Evolutionary conservation across 2,888 invertebrate species (phyloP).

Genomic region (Lottia scabra): DNA sequence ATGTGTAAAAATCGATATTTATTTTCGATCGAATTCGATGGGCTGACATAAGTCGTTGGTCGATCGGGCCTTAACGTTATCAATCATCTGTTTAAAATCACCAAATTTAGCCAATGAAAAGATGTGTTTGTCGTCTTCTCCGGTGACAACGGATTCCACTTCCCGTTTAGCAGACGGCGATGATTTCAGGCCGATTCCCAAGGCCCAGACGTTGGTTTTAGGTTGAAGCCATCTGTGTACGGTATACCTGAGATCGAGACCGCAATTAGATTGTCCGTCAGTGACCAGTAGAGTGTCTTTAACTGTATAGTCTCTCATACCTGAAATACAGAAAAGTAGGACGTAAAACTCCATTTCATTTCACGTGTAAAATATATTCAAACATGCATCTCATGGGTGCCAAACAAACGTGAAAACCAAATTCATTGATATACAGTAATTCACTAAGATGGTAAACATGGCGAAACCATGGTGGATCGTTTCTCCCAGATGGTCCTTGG

Average conservation of each 20-base stretch:
- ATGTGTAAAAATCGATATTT: too few relatives aligned
- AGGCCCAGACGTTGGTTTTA: constrained; percentile 20
- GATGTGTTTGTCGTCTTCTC: constrained; percentile 17
- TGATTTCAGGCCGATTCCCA: constrained; percentile 24
- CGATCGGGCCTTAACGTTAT: constrained; percentile 9
- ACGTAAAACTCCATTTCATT: too few relatives aligned
- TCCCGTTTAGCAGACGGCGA: constrained; percentile 13
- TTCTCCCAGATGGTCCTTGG: too few relatives aligned
- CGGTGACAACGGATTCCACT: constrained; percentile 23
- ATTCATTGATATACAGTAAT: too few relatives aligned
- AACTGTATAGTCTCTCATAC: constrained; percentile 16
- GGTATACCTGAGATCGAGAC: constrained; percentile 14
- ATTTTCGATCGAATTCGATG: constrained; percentile 6
- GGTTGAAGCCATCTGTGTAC: constrained; percentile 16
- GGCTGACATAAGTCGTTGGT: constrained; percentile 13
- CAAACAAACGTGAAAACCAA: too few relatives aligned
- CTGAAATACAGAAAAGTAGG: constrained; percentile 10
- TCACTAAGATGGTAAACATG: too few relatives aligned
- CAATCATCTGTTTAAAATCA: constrained; percentile 25
- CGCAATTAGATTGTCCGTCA: constrained; percentile 30
- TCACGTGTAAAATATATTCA: too few relatives aligned
- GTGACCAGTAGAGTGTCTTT: constrained; percentile 26
- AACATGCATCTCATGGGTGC: too few relatives aligned
- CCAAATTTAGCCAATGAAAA: constrained; percentile 25
- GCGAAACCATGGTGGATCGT: too few relatives aligned